phyloP scores from a whole-genome alignment of 2,797 vertebrate genomes.

The Crotalus adamanteus region DNA sequence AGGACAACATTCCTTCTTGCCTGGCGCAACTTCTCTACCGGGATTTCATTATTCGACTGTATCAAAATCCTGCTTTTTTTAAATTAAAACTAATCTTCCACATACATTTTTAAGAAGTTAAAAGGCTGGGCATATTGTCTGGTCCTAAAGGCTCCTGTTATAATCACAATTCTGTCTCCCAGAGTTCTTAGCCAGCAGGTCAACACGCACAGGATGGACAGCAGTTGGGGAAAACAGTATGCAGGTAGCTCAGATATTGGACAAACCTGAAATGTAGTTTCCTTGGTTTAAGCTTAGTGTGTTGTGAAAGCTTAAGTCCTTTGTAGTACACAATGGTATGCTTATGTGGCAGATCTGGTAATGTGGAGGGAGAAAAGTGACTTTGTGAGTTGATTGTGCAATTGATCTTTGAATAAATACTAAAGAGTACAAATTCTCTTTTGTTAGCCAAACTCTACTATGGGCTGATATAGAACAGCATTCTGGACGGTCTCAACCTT shows the following conservation, averaged over 20 bases:
- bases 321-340: background rate
- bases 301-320: background rate
- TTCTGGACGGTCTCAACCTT: background rate
- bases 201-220: background rate
- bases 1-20: slow-evolving; percentile 43
- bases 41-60: slow-evolving; percentile 53
- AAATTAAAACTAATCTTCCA: background rate
- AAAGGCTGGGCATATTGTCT: background rate
- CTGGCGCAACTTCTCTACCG: slow-evolving; percentile 53
- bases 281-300: background rate
- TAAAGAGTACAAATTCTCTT: background rate
- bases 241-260: background rate
- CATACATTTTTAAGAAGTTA: background rate
- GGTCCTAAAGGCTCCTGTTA: background rate
- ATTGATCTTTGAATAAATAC: background rate
- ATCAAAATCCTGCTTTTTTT: slow-evolving; percentile 14
- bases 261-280: background rate
- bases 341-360: background rate
- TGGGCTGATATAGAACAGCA: background rate
- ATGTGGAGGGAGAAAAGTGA: background rate
- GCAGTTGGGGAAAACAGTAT: background rate
- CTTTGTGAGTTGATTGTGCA: background rate
- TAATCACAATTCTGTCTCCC: background rate
- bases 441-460: background rate
- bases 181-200: background rate